Percentiles rank a stretch among this genome's conserved stretches.
Conservation (phyloP, 2,888 invertebrate species). For the Archips xylosteana region DNA sequence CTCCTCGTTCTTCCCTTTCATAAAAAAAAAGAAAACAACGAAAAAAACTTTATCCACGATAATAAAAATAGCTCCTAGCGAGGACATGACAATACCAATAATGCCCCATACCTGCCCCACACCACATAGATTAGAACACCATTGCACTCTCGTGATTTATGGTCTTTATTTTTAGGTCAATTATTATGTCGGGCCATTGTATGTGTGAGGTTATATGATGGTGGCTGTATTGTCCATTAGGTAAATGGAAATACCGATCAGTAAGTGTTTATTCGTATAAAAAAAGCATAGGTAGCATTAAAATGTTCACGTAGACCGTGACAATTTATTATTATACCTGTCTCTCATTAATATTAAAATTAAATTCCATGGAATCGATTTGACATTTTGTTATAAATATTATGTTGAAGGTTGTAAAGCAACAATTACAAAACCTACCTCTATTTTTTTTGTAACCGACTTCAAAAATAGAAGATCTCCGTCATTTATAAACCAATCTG, state of each 20-base stretch:
- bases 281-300: background rate
- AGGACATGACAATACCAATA: background rate
- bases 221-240: slow-evolving; percentile 24
- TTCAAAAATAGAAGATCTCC: no score
- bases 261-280: slow-evolving; percentile 4
- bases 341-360: background rate
- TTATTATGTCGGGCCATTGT: slow-evolving; percentile 18
- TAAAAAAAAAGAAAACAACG: no score
- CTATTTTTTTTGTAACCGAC: no score
- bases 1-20: no score
- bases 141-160: slow-evolving; percentile 32
- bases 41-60: background rate
- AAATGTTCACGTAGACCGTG: background rate
- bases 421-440: no score
- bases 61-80: background rate
- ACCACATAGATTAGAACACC: slow-evolving; percentile 4
- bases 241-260: slow-evolving; percentile 19
- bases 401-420: no score
- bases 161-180: slow-evolving; percentile 29
- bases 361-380: background rate
- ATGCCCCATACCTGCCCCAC: background rate
- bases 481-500: no score
- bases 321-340: background rate
- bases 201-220: slow-evolving; percentile 2
- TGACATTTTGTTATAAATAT: background rate